Conservation (phyloP, 2,797 vertebrate species). For the Mionectes olivaceus region DNA sequence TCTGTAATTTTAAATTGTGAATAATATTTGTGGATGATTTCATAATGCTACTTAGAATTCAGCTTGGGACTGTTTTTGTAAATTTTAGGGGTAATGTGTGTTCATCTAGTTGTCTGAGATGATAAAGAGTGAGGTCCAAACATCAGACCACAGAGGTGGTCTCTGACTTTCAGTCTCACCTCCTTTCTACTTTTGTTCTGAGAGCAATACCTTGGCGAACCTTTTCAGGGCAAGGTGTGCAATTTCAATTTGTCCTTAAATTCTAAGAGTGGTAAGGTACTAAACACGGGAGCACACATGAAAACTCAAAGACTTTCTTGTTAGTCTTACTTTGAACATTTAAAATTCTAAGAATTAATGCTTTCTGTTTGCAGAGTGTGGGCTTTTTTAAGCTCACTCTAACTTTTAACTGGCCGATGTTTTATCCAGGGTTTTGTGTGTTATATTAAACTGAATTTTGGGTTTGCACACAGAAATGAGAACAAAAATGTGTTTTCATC, state of each 20-base stretch:
- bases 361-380: neutral
- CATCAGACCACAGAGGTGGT: neutral
- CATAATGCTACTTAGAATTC: neutral
- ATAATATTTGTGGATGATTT: neutral
- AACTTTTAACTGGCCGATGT: neutral
- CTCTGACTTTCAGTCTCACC: neutral
- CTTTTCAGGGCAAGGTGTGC: neutral
- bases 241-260: neutral
- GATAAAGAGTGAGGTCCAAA: neutral
- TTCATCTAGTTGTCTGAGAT: neutral
- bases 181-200: neutral
- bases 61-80: neutral
- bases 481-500: neutral
- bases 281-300: neutral
- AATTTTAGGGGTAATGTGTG: neutral
- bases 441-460: neutral
- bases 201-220: neutral
- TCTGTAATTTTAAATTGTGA: neutral
- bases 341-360: neutral
- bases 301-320: neutral
- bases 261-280: neutral
- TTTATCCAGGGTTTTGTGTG: neutral
- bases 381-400: neutral
- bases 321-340: neutral
- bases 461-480: neutral